phyloP scores from a whole-genome alignment of 2,888 invertebrate genomes.

The Ichneumoninae sp. region DNA sequence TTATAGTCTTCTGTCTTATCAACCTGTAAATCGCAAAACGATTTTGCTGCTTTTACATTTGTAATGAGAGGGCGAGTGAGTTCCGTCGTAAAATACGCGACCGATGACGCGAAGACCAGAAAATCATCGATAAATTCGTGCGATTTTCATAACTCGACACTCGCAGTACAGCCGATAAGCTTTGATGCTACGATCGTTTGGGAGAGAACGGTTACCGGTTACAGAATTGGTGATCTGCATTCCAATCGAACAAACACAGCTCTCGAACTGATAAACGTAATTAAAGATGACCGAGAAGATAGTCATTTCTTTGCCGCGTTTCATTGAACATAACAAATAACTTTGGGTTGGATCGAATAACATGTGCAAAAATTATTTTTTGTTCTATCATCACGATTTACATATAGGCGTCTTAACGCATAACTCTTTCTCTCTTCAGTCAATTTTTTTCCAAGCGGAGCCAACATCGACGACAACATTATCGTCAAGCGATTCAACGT shows the following conservation, averaged over 20 bases:
- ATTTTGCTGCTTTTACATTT: not conserved
- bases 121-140: slow-evolving; percentile 19
- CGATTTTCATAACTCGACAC: slow-evolving; percentile 1
- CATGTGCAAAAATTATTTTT: not conserved
- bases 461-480: slow-evolving; percentile 61
- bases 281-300: not conserved
- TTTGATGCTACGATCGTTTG: slow-evolving; percentile 63
- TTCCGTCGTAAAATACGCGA: not conserved
- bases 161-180: not conserved
- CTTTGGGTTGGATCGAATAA: not conserved
- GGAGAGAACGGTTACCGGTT: slow-evolving; percentile 72
- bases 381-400: not conserved
- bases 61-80: slow-evolving; percentile 42
- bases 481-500: slow-evolving; percentile 61
- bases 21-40: not conserved
- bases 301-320: not conserved
- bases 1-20: not conserved
- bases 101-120: not conserved
- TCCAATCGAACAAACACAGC: slow-evolving; percentile 64
- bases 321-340: not conserved
- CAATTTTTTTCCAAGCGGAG: slow-evolving; percentile 62
- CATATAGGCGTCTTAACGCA: not conserved
- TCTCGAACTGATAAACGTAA: slow-evolving; percentile 71
- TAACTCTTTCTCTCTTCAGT: slow-evolving; percentile 50
- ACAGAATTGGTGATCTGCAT: slow-evolving; percentile 71